These are phyloP conservation scores for Medauroidea extradentata DNA, from an alignment of 1,140 invertebrate genomes.

Conservation along the genomic window DNA sequence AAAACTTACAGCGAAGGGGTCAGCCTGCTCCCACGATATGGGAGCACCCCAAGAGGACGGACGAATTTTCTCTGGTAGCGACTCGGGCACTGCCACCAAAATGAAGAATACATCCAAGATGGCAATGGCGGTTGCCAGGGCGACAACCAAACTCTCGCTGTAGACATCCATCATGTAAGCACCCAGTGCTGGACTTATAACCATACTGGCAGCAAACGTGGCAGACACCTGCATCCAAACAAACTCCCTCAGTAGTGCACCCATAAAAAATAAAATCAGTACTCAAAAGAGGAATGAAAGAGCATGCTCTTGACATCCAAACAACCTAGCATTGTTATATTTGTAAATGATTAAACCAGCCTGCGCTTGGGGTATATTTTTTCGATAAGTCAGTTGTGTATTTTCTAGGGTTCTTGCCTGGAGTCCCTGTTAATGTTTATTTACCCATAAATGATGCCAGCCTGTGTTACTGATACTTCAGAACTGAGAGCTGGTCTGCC, in stretches of 20 bases:
- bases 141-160: constrained; percentile 92
- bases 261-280: too few species aligned
- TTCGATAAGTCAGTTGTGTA: too few species aligned
- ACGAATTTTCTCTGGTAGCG: constrained; percentile 88
- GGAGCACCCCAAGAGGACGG: constrained; percentile 73
- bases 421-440: too few species aligned
- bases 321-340: too few species aligned
- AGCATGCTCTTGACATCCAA: too few species aligned
- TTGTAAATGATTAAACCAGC: too few species aligned
- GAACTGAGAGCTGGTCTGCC: too few species aligned
- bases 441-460: too few species aligned
- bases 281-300: too few species aligned
- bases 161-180: constrained; percentile 88
- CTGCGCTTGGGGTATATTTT: too few species aligned
- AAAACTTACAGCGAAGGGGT: constrained; percentile 83
- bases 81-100: constrained; percentile 95
- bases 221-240: constrained; percentile 68
- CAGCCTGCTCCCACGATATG: constrained; percentile 94
- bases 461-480: too few species aligned
- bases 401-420: too few species aligned
- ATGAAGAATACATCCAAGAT: constrained; percentile 98
- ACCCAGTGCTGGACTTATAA: constrained; percentile 94
- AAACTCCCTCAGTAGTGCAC: background rate
- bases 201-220: constrained; percentile 98
- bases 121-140: constrained; percentile 90